Base-by-base conservation (phyloP, 2,113 vertebrate genomes). In the Pelusios castaneus region DNA sequence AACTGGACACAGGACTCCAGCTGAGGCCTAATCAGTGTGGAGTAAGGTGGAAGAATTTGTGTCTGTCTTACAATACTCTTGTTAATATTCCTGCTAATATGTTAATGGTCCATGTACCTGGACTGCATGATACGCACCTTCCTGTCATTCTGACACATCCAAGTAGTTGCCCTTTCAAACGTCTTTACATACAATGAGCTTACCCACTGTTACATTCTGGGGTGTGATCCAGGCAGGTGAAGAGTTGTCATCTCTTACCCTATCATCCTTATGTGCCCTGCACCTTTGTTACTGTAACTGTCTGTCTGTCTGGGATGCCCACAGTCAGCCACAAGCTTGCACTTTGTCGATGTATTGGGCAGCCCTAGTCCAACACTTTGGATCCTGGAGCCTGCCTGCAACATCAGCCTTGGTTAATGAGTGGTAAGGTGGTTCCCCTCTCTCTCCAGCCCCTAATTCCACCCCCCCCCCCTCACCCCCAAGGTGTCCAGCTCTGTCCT, bases 101-200 rank as follows among this genome's bases (percentile, higher is more conserved):
- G n/a, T n/a, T n/a, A n/a, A n/a, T n/a, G n/a, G n/a, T n/a, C 9
- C 2, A 27, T 7, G 19, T 38, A 7, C 34, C n/a, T 73, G 67
- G 67, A 0, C 49, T 88, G 75, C 4, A 1, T 1, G 0, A 13
- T 25, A 10, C 0, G 1, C 3, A 34, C 89, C 25, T 63, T 6
- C n/a, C n/a, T 1, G 34, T 58, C 43, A 29, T 70, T 92, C 38
- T 5, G 56, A 54, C 79, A 87, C 80, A 43, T 29, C 14, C 2
- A 1, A 4, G 1, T 67, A 63, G 31, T 14, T 67, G 31, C 55
- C 34, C 31, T 87, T 79, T 31, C 81, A 60, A 43, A 87, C 43
- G 83, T 79, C 55, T 79, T 51, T 94, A 89, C 60, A 91, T 85
- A 5, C 58, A 12, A 1, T 87, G 8, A 73, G 22, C 22, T 70